A percentile compares a stretch with the other conserved stretches of the same genome.
Conservation (phyloP, 2,113 vertebrate species). For the Hylia prasina region DNA sequence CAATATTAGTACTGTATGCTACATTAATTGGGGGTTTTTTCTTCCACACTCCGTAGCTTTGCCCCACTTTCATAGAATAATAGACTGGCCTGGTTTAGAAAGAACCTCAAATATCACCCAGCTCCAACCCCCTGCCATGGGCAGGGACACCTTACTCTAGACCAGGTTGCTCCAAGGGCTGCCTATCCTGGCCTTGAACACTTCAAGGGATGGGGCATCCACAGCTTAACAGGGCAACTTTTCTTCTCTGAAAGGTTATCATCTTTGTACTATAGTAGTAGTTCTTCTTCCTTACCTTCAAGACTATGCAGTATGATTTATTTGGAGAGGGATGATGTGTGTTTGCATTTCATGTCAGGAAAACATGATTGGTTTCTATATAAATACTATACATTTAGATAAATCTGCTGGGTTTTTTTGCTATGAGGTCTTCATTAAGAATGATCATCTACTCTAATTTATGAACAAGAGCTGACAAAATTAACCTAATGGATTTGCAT, state of each 20-base stretch:
- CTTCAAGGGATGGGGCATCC: background rate
- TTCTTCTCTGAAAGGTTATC: background rate
- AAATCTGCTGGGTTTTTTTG: background rate
- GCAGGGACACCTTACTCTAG: background rate
- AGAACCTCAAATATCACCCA: background rate
- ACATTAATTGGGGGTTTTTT: background rate
- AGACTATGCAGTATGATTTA: background rate
- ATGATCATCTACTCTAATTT: background rate
- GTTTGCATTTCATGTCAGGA: background rate
- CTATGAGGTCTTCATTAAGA: background rate
- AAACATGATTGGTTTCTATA: background rate
- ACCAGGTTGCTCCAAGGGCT: background rate
- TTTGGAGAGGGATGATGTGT: background rate
- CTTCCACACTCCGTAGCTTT: background rate
- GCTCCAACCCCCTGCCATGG: background rate
- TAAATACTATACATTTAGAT: background rate
- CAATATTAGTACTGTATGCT: background rate
- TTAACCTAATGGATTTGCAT: background rate
- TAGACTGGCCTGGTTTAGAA: background rate
- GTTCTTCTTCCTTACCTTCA: background rate
- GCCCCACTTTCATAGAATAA: background rate
- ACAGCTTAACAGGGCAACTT: background rate
- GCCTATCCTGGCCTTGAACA: background rate
- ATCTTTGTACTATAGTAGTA: background rate
- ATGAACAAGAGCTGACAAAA: background rate